Percentiles rank a stretch among this genome's conserved stretches.
phyloP scores from a whole-genome alignment of 2,888 invertebrate genomes.

The Acheta domesticus region DNA sequence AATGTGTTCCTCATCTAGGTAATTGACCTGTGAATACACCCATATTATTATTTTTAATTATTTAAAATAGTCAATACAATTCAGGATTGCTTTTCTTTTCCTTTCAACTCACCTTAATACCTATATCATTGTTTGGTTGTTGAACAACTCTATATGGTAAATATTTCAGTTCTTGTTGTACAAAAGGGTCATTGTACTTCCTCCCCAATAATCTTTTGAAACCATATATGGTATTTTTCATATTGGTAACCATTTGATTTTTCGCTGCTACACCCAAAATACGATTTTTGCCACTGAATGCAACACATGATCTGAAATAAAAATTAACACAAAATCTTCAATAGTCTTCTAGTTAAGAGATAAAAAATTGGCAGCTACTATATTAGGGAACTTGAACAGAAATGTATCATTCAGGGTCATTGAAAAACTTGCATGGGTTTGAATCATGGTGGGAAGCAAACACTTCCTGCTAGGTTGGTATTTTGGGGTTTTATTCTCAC shows the following conservation, averaged over 20 bases:
- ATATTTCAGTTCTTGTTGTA: constrained; percentile 75
- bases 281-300: constrained; percentile 88
- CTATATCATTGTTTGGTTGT: constrained; percentile 74
- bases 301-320: constrained; percentile 83
- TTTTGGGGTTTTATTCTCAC: too few species aligned
- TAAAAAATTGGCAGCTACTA: too few species aligned
- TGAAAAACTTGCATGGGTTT: too few species aligned
- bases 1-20: constrained; percentile 78
- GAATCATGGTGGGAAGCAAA: too few species aligned
- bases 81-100: background rate
- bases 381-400: too few species aligned
- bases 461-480: too few species aligned
- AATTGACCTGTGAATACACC: constrained; percentile 60
- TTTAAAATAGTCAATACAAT: background rate
- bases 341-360: background rate
- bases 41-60: background rate
- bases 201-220: constrained; percentile 92
- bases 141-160: constrained; percentile 77
- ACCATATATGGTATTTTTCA: constrained; percentile 92
- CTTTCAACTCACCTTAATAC: constrained; percentile 67
- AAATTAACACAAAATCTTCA: constrained; percentile 18
- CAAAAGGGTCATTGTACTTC: constrained; percentile 81
- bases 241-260: constrained; percentile 94
- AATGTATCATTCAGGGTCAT: too few species aligned
- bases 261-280: constrained; percentile 95